Conservation (phyloP, 2,888 invertebrate species). For the Xestoiulus laeticollis region DNA sequence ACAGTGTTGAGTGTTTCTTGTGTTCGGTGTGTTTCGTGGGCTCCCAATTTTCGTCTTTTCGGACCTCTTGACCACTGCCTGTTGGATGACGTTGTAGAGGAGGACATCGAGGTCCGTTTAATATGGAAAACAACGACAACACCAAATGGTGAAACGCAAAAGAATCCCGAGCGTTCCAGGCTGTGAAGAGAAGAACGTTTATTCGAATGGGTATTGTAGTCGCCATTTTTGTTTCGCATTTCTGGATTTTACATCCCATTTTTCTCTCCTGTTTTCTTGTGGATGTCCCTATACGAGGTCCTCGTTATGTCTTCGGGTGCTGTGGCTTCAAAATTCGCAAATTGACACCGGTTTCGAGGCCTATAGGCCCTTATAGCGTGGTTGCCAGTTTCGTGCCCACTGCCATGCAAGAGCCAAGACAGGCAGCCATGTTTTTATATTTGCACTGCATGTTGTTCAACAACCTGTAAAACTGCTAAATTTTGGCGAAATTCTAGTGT, state of each 20-base stretch:
- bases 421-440: slow-evolving; percentile 24
- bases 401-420: background rate
- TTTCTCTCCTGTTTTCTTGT: background rate
- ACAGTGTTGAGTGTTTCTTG: background rate
- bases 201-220: slow-evolving; percentile 12
- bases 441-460: background rate
- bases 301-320: background rate
- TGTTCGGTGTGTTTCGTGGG: background rate
- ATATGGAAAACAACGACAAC: background rate
- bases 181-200: background rate
- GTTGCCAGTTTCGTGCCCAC: background rate
- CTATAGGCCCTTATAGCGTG: background rate
- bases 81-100: background rate
- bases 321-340: background rate
- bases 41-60: background rate
- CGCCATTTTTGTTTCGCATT: slow-evolving; percentile 40
- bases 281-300: background rate
- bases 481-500: background rate
- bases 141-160: slow-evolving; percentile 55
- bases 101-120: background rate
- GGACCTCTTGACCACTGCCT: background rate
- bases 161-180: slow-evolving; percentile 53
- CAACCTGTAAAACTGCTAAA: background rate
- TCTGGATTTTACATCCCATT: background rate
- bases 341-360: background rate